Evolutionary conservation across 2,888 invertebrate genomes (phyloP), one percentile per base, ranked within the genome.

Genomic region (Maniola hyperantus): DNA sequence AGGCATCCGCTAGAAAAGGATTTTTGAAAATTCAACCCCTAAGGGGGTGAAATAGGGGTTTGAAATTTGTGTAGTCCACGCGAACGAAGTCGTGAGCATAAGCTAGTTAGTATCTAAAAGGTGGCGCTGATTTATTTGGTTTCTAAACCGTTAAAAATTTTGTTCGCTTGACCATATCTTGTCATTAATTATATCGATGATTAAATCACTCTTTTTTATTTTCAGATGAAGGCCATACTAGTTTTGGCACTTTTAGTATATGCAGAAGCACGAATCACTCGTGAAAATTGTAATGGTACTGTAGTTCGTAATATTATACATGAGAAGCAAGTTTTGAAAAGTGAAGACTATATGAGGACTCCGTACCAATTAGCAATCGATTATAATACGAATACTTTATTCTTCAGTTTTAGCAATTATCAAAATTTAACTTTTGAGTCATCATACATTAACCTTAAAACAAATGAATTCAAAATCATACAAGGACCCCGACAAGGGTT

Each of bases 361-460:
- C 87, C 90, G 0, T 90, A 86, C 67, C 88, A 90, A 72, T 68
- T 91, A 46, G 80, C 79, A 0, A 79, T 91, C 20, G 88, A 91
- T 66, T 82, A 85, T 48, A 77, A 83, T 15, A 88, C 81, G 2
- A 84, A 84, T 63, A 82, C 78, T 1, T 63, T 90, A 36, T 90
- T 86, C 74, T 89, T 86, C 66, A 89, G 89, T 61, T 76, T 74
- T 1, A 69, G 76, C 2, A 65, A 75, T 2, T 26, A 36, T 7
- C 66, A 59, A 8, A 36, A 64, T 0, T 72, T 73, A 34, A 42
- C 58, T 0, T 88, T 89, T 54, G 74, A 77, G 71, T 75, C 83
- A 10, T 85, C 80, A 0, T 85, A 79, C 64, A 55, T 89, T 0
- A 83, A 84, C 68, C 69, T 89, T 0, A 84, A 85, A 66, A 85